phyloP scores from a whole-genome alignment of 2,888 invertebrate genomes.

The Carcina quercana region DNA sequence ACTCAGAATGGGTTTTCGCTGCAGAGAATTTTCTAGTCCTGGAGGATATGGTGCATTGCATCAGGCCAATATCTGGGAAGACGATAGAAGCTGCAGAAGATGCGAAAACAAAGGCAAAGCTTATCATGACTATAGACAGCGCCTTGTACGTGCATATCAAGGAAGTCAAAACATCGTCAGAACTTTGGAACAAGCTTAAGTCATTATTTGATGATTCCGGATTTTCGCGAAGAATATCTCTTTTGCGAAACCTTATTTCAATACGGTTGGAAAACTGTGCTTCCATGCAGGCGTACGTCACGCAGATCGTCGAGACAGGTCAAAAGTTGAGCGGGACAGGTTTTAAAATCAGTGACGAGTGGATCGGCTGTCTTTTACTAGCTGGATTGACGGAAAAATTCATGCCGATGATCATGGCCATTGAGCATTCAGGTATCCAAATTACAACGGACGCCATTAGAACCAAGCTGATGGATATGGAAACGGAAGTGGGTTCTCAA shows the following conservation, averaged over 20 bases:
- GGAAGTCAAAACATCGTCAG: slow-evolving; percentile 5
- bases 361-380: slow-evolving; percentile 10
- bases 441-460: slow-evolving; percentile 12
- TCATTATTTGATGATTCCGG: slow-evolving; percentile 11
- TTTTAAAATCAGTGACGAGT: slow-evolving; percentile 9
- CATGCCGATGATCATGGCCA: slow-evolving; percentile 9
- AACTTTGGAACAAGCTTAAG: slow-evolving; percentile 9
- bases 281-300: slow-evolving; percentile 14
- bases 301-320: slow-evolving; percentile 10
- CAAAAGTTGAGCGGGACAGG: slow-evolving; percentile 10
- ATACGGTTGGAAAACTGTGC: slow-evolving; percentile 13
- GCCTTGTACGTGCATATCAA: slow-evolving; percentile 12
- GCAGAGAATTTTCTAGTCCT: slow-evolving; percentile 17
- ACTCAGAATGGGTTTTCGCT: slow-evolving; percentile 18
- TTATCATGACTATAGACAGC: slow-evolving; percentile 13
- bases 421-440: slow-evolving; percentile 11
- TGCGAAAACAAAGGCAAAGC: slow-evolving; percentile 10
- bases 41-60: slow-evolving; percentile 9
- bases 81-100: slow-evolving; percentile 3
- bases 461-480: slow-evolving; percentile 8
- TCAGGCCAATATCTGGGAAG: not conserved
- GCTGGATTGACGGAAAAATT: slow-evolving; percentile 10
- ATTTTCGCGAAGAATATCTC: slow-evolving; percentile 8
- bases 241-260: slow-evolving; percentile 11
- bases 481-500: not conserved